Percentiles rank a stretch among this genome's conserved stretches.
These are phyloP conservation scores for Sinocyclocheilus maitianheensis DNA, from an alignment of 2,113 vertebrate genomes.

Conservation along the genomic window DNA sequence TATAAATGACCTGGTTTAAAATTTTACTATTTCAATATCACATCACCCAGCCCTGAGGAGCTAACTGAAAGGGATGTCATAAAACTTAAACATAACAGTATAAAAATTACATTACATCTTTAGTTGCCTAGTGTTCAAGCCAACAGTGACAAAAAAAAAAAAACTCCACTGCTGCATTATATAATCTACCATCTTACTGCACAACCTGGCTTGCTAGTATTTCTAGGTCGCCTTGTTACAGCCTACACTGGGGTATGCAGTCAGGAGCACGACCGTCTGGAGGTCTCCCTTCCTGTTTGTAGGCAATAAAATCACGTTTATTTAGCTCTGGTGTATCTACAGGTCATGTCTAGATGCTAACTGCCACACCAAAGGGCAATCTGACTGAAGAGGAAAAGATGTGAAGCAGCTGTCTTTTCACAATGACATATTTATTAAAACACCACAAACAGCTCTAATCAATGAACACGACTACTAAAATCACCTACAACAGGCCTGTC, in stretches of 20 bases:
- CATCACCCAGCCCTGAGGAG: too few species aligned
- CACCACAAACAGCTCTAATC: not conserved
- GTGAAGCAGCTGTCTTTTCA: constrained; percentile 3
- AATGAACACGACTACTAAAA: too few species aligned
- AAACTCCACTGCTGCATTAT: not conserved
- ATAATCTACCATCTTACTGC: not conserved
- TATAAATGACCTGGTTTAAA: too few species aligned
- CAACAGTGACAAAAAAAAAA: not conserved
- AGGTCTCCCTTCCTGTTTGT: not conserved
- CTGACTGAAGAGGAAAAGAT: not conserved
- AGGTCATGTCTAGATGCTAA: not conserved
- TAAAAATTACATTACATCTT: not conserved
- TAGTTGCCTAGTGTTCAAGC: not conserved
- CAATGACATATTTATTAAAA: not conserved
- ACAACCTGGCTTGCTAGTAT: not conserved
- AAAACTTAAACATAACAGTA: not conserved
- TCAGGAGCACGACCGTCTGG: not conserved
- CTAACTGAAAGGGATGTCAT: too few species aligned
- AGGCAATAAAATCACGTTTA: not conserved
- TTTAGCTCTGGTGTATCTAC: not conserved
- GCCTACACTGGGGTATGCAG: not conserved
- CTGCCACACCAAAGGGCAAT: not conserved
- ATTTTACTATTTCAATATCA: too few species aligned
- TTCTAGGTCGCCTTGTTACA: constrained; percentile 27
- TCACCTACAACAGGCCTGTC: not conserved